Evolutionary conservation across 2,113 vertebrate genomes (phyloP).

Genomic region (Calypte anna): DNA sequence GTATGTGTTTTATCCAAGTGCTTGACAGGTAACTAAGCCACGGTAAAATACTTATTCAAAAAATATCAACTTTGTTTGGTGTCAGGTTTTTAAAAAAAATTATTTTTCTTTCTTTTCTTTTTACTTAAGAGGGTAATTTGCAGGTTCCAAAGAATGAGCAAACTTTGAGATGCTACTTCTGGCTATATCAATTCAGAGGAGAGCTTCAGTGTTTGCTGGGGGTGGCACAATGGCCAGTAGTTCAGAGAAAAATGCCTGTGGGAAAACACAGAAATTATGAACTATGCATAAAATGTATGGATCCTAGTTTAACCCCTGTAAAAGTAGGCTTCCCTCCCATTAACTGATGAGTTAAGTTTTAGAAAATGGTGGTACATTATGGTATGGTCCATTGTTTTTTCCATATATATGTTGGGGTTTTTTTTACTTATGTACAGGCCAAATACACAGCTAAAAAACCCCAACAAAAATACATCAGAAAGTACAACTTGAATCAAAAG

Average conservation of each 20-base stretch:
- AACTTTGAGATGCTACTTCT: background rate
- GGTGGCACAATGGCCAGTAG: background rate
- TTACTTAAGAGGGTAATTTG: background rate
- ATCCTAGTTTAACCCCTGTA: background rate
- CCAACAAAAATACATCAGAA: background rate
- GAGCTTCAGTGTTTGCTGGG: background rate
- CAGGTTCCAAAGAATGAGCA: background rate
- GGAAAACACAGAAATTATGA: background rate
- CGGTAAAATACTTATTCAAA: conserved; percentile 21
- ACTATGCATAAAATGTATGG: background rate
- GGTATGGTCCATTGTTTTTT: background rate
- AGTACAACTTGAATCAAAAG: background rate
- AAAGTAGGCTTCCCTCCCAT: background rate
- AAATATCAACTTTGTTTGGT: conserved; percentile 3
- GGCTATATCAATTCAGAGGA: background rate
- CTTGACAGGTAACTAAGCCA: conserved; percentile 44
- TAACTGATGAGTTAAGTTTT: background rate
- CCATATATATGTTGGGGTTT: background rate
- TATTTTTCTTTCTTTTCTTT: background rate
- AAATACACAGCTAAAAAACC: background rate
- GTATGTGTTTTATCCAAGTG: conserved; percentile 23
- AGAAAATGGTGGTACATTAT: background rate
- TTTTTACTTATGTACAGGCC: background rate
- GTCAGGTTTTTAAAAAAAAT: background rate
- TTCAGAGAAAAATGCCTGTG: background rate